Conservation (phyloP, 2,797 vertebrate genomes). For the Chromis chromis region DNA sequence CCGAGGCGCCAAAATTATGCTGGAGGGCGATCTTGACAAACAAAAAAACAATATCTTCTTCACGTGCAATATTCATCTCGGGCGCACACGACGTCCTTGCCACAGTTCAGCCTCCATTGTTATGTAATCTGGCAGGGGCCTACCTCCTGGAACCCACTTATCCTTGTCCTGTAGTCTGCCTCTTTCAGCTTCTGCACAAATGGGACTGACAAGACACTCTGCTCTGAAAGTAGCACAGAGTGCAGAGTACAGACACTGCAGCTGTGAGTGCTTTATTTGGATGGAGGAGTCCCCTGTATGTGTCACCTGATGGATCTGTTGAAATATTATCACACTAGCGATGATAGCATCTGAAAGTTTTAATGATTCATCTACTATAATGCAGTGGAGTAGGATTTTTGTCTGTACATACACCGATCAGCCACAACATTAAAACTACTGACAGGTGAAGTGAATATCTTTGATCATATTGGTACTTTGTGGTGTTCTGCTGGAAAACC, state of each 20-base stretch:
- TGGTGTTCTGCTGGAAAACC: no score
- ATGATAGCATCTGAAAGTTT: slow-evolving; percentile 1
- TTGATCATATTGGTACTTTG: no score
- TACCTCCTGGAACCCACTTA: slow-evolving; percentile 56
- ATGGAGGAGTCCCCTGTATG: slow-evolving; percentile 23
- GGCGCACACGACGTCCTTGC: slow-evolving; percentile 61
- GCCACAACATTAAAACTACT: no score
- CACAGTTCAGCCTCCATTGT: slow-evolving; percentile 67
- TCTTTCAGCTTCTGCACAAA: slow-evolving; percentile 48
- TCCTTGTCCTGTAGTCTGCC: slow-evolving; percentile 50
- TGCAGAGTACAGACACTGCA: slow-evolving; percentile 34
- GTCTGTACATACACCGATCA: no score
- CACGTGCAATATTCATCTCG: slow-evolving; percentile 45
- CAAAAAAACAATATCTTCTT: slow-evolving; percentile 10
- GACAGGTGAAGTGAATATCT: no score
- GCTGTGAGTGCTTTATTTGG: slow-evolving; percentile 43
- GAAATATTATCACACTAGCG: neutral
- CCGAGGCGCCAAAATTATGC: slow-evolving; percentile 16
- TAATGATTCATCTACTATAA: slow-evolving; percentile 3
- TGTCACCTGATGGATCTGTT: slow-evolving; percentile 36
- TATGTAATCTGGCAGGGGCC: slow-evolving; percentile 73
- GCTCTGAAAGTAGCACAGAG: slow-evolving; percentile 56
- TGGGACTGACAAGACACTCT: slow-evolving; percentile 52
- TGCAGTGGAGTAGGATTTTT: neutral
- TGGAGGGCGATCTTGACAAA: slow-evolving; percentile 40